phyloP scores from a whole-genome alignment of 1,140 invertebrate genomes.

The Diachasma alloeum region DNA sequence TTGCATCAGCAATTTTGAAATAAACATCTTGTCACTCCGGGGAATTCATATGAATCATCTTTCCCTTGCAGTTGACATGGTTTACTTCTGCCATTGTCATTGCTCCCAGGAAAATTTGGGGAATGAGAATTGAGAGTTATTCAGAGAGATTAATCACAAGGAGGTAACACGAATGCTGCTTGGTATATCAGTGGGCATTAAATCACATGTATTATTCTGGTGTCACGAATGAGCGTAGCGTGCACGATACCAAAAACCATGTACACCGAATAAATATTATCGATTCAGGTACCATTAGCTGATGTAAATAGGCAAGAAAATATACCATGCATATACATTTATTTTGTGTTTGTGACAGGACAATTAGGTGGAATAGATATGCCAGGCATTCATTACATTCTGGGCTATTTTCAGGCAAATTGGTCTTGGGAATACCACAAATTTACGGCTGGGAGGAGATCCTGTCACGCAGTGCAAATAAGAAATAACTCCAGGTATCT shows the following conservation, averaged over 20 bases:
- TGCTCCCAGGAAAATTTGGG: background rate
- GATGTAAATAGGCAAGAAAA: background rate
- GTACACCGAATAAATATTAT: background rate
- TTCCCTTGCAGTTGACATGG: no score
- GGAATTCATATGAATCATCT: no score
- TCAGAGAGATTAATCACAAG: background rate
- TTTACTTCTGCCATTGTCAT: no score
- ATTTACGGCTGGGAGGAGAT: background rate
- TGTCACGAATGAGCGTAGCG: slow-evolving; percentile 7
- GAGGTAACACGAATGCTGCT: background rate
- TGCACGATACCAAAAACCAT: background rate
- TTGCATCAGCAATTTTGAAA: background rate
- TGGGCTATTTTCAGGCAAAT: background rate
- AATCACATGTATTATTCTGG: slow-evolving; percentile 2
- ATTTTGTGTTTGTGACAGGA: no score
- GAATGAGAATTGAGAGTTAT: background rate
- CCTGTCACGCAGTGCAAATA: background rate
- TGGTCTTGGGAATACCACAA: background rate
- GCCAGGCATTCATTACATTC: background rate
- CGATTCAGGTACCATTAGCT: background rate
- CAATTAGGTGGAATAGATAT: no score
- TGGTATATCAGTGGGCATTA: background rate
- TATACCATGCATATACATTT: background rate
- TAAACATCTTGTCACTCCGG: background rate
- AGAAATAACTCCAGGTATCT: background rate